Conservation (phyloP, 2,797 vertebrate species). For the Paguma larvata region DNA sequence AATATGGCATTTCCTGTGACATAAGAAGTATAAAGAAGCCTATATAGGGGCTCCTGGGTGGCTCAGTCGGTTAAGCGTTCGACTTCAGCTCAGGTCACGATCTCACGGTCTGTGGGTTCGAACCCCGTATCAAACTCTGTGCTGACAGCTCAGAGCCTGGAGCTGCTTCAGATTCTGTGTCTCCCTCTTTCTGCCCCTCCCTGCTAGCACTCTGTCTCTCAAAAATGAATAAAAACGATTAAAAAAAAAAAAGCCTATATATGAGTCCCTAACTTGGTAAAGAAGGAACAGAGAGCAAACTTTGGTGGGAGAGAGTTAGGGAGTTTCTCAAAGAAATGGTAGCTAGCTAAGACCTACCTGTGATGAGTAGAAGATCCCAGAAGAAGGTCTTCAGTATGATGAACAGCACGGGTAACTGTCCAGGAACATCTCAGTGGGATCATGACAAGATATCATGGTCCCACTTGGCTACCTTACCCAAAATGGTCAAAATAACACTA, state of each 20-base stretch:
- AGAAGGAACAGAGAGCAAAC: background rate
- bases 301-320: background rate
- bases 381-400: background rate
- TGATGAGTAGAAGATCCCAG: background rate
- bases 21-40: background rate
- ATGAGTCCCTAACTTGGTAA: background rate
- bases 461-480: background rate
- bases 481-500: background rate
- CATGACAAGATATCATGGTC: background rate
- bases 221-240: no score
- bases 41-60: no score
- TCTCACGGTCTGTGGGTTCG: no score
- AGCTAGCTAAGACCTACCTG: background rate
- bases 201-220: no score
- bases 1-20: background rate
- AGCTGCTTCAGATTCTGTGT: no score
- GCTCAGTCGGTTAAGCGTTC: no score
- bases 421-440: background rate
- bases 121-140: no score
- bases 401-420: background rate
- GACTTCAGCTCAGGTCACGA: no score
- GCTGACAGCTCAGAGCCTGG: no score
- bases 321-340: background rate
- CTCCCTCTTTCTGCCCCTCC: no score
- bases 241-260: no score